Evolutionary conservation across 2,797 vertebrate genomes (phyloP).

Genomic region (Sciaenops ocellatus): DNA sequence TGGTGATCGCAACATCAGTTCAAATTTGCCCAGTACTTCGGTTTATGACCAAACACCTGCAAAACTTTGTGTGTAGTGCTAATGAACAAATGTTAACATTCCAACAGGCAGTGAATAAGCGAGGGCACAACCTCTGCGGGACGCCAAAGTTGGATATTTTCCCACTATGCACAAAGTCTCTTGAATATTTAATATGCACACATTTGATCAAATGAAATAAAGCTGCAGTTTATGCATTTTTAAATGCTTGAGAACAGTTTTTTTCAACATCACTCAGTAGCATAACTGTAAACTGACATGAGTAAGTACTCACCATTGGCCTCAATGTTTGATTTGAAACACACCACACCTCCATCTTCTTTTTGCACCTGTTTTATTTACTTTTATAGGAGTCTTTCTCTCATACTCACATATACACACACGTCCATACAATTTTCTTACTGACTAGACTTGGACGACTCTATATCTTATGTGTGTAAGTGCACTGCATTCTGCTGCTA

Average conservation of each 20-base stretch:
- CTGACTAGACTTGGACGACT: slow-evolving; percentile 25
- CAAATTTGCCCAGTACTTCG: not conserved
- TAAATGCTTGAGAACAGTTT: not conserved
- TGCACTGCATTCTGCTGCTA: slow-evolving; percentile 47
- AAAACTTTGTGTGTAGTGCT: not conserved
- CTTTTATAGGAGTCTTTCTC: slow-evolving; percentile 23
- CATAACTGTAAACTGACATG: not conserved
- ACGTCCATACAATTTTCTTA: slow-evolving; percentile 33
- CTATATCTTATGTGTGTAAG: slow-evolving; percentile 52
- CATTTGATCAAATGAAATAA: not conserved
- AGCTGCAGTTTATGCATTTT: not conserved
- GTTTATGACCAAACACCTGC: not conserved
- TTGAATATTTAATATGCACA: not conserved
- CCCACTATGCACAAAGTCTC: not conserved
- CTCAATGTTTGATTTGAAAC: slow-evolving; percentile 19
- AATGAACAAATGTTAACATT: not conserved
- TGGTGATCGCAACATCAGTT: not conserved
- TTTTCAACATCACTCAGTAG: not conserved
- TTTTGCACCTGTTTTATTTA: slow-evolving; percentile 28
- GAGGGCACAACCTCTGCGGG: not conserved
- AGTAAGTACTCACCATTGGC: not conserved
- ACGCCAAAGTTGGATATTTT: not conserved
- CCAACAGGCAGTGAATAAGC: not conserved
- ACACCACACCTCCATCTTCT: not conserved
- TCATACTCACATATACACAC: not conserved